Percentiles rank a stretch among this genome's conserved stretches.
phyloP scores from a whole-genome alignment of 2,888 invertebrate species.

The Philopedon plagiatum region DNA sequence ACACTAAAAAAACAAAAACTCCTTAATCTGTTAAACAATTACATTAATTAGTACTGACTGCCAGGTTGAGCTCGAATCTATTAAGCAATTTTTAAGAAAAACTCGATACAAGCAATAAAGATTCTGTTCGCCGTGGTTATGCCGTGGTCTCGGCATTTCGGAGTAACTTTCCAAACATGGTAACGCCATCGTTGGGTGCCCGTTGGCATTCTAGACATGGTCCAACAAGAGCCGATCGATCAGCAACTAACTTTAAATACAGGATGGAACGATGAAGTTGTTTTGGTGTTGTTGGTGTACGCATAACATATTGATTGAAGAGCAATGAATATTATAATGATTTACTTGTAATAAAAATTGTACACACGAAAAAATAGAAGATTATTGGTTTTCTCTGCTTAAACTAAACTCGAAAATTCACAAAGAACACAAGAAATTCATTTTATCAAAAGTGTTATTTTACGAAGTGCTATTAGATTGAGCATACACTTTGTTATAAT shows the following conservation, averaged over 20 bases:
- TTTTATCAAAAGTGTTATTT: no score
- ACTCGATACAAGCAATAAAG: constrained; percentile 20
- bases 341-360: no score
- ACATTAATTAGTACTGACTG: constrained; percentile 17
- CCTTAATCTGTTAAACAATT: neutral
- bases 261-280: neutral
- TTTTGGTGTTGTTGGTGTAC: no score
- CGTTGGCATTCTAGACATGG: constrained; percentile 30
- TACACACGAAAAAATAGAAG: no score
- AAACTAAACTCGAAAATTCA: no score
- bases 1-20: neutral
- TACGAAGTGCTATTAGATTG: no score
- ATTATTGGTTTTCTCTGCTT: no score
- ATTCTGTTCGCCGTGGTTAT: constrained; percentile 23
- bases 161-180: constrained; percentile 27
- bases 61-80: neutral
- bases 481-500: no score
- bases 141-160: constrained; percentile 30
- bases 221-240: neutral
- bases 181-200: constrained; percentile 18
- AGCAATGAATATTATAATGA: no score
- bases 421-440: no score
- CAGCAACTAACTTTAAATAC: constrained; percentile 1
- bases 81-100: constrained; percentile 27
- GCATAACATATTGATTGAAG: no score